Percentiles rank a stretch among this genome's conserved stretches.
Conservation (phyloP, 37 sponge, comb jelly and placozoan species). For the Cliona cf. orientalis region DNA sequence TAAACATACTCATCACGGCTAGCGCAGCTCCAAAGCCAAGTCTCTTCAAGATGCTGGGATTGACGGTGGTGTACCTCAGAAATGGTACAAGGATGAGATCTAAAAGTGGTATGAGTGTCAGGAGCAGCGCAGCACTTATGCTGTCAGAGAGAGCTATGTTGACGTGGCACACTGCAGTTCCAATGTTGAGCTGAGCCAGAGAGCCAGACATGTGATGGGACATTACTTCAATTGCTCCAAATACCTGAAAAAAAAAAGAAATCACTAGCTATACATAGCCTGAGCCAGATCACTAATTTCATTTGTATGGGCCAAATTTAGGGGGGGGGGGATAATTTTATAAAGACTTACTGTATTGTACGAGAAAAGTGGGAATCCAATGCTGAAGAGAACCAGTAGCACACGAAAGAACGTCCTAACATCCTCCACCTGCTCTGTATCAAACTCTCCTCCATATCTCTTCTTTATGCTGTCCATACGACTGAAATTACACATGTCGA, state of each 20-base stretch:
- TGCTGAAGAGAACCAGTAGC: slow-evolving; percentile 14
- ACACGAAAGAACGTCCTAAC: slow-evolving; percentile 46
- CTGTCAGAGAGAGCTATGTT: background rate
- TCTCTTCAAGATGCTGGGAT: slow-evolving; percentile 45
- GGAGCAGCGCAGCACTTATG: slow-evolving; percentile 24
- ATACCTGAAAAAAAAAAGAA: slow-evolving; percentile 34
- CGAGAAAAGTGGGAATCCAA: slow-evolving; percentile 41
- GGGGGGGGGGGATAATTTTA: too few species aligned
- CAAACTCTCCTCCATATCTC: slow-evolving; percentile 52
- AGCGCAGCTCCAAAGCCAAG: slow-evolving; percentile 26
- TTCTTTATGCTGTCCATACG: slow-evolving; percentile 44
- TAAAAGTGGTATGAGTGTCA: slow-evolving; percentile 33
- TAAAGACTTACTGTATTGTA: slow-evolving; percentile 41
- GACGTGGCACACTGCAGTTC: slow-evolving; percentile 1
- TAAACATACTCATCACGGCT: slow-evolving; percentile 13
- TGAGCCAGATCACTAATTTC: too few species aligned
- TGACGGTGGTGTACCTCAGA: background rate
- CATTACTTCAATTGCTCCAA: slow-evolving; percentile 22
- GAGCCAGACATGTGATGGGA: slow-evolving; percentile 18
- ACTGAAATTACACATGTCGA: slow-evolving; percentile 18
- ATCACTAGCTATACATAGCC: background rate
- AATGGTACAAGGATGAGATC: slow-evolving; percentile 37
- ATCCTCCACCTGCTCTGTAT: slow-evolving; percentile 58
- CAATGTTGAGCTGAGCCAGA: background rate
- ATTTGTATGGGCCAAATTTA: too few species aligned